phyloP scores from a whole-genome alignment of 2,113 vertebrate genomes.

The Spermophilus dauricus region DNA sequence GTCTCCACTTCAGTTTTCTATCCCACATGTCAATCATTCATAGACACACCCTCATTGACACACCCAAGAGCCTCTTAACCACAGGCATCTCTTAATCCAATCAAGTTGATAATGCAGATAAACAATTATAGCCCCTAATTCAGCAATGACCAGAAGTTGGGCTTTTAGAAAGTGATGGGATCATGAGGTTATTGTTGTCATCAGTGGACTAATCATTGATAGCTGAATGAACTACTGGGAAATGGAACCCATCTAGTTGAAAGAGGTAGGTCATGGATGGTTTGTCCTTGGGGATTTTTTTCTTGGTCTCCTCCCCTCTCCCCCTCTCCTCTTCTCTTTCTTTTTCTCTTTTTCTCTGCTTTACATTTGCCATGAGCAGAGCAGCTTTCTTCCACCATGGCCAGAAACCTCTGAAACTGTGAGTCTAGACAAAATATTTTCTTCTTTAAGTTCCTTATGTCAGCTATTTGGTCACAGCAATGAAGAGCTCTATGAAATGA shows the following conservation, averaged over 20 bases:
- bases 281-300: not conserved
- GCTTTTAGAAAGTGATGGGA: not conserved
- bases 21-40: too few relatives aligned
- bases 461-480: not conserved
- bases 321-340: too few relatives aligned
- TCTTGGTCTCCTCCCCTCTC: not conserved
- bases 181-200: not conserved
- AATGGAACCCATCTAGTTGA: not conserved
- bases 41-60: too few relatives aligned
- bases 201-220: not conserved
- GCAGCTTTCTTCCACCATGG: not conserved
- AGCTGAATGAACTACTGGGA: not conserved
- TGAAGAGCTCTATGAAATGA: not conserved
- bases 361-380: too few relatives aligned
- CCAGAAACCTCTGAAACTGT: not conserved
- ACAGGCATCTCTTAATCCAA: too few relatives aligned
- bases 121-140: not conserved
- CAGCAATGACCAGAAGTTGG: not conserved
- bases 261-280: not conserved
- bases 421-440: not conserved
- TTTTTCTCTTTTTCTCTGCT: too few relatives aligned
- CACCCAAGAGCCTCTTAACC: too few relatives aligned
- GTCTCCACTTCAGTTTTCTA: too few relatives aligned
- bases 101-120: too few relatives aligned
- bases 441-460: not conserved